phyloP scores from a whole-genome alignment of 1,140 invertebrate species.

The Drosophila orosa region DNA sequence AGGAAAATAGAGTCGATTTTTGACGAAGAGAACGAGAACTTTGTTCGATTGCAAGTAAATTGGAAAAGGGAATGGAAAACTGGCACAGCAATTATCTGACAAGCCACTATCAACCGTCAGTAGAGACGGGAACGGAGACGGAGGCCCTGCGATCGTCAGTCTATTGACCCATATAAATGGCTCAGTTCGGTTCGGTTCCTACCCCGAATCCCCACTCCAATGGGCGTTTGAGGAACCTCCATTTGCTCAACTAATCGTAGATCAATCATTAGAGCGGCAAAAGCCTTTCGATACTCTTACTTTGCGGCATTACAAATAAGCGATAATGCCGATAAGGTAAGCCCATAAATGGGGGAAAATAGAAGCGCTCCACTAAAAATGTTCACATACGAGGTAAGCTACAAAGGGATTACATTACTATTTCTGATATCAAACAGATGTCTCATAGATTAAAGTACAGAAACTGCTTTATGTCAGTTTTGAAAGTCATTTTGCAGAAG shows the following conservation, averaged over 20 bases:
- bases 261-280: constrained; percentile 49
- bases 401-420: constrained; percentile 7
- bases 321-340: constrained; percentile 29
- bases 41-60: constrained; percentile 15
- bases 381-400: neutral
- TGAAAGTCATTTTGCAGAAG: neutral
- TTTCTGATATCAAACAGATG: constrained; percentile 6
- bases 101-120: constrained; percentile 50
- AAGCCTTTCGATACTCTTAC: constrained; percentile 43
- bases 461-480: neutral
- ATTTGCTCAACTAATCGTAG: constrained; percentile 49
- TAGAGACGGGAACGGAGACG: neutral
- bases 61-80: constrained; percentile 22
- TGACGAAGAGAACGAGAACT: constrained; percentile 4
- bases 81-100: constrained; percentile 50
- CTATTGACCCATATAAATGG: constrained; percentile 58
- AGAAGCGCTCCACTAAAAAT: constrained; percentile 4
- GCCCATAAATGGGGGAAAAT: constrained; percentile 11
- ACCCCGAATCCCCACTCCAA: constrained; percentile 4
- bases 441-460: neutral
- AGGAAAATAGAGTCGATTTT: constrained; percentile 31
- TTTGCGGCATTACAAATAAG: constrained; percentile 20
- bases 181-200: constrained; percentile 10
- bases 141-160: constrained; percentile 29
- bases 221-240: constrained; percentile 27